Percentiles rank a stretch among this genome's conserved stretches.
Conservation (phyloP, 2,888 invertebrate genomes). For the Erpobdella octoculata region DNA sequence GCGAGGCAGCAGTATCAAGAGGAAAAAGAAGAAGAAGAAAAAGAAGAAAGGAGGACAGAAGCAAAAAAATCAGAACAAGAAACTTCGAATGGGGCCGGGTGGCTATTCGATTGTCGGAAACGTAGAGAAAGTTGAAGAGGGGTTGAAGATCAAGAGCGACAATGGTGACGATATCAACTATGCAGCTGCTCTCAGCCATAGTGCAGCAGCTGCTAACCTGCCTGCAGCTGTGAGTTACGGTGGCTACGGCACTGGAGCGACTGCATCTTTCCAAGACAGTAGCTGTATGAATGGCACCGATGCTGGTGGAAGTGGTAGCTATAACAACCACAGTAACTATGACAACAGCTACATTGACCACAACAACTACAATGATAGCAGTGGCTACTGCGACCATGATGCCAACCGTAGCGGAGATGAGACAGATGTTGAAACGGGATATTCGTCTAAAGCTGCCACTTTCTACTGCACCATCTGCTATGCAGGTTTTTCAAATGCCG, state of each 20-base stretch:
- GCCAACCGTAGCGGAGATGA: background rate
- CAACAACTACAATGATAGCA: background rate
- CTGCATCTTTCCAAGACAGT: too few relatives aligned
- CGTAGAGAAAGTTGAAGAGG: background rate
- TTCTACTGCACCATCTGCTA: background rate
- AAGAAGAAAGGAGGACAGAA: background rate
- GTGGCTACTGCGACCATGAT: too few relatives aligned
- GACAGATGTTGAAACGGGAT: background rate
- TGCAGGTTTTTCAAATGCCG: background rate
- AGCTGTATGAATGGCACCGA: too few relatives aligned
- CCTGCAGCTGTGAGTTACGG: background rate
- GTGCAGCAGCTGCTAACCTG: background rate
- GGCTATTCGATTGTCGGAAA: too few relatives aligned
- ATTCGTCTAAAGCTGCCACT: too few relatives aligned
- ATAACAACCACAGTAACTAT: too few relatives aligned
- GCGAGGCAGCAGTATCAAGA: background rate
- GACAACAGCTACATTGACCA: background rate
- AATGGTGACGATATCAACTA: too few relatives aligned
- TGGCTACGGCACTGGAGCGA: background rate
- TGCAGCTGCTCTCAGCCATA: too few relatives aligned
- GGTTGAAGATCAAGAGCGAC: background rate
- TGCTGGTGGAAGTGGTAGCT: too few relatives aligned
- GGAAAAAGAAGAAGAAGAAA: slow-evolving; percentile 5
- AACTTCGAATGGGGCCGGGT: too few relatives aligned
- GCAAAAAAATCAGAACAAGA: background rate